Percentiles rank a stretch among this genome's conserved stretches.
Conservation (phyloP, 1,140 invertebrate genomes). For the Aradophagus sp. region DNA sequence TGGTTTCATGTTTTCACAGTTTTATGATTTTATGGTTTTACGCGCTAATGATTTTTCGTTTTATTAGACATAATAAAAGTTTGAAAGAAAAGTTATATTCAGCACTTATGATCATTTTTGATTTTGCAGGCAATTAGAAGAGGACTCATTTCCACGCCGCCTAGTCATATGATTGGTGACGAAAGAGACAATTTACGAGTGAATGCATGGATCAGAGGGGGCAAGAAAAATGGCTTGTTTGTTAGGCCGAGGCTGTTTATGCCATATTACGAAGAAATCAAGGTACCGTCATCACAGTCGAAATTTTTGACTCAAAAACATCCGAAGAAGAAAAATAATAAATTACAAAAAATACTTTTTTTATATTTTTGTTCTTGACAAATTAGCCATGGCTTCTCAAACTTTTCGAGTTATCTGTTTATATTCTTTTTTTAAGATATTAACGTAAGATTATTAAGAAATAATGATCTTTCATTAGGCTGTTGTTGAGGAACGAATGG, state of each 20-base stretch:
- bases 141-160: slow-evolving; percentile 89
- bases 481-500: slow-evolving; percentile 88
- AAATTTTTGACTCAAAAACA: background rate
- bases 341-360: background rate
- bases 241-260: slow-evolving; percentile 91
- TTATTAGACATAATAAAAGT: no score
- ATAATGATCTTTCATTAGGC: slow-evolving; percentile 71
- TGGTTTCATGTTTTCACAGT: no score
- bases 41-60: no score
- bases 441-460: slow-evolving; percentile 2
- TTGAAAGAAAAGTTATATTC: no score
- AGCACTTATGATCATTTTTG: no score
- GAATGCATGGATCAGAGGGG: slow-evolving; percentile 90
- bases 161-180: slow-evolving; percentile 89
- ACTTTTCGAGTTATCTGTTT: no score
- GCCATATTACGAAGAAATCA: slow-evolving; percentile 95
- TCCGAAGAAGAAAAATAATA: background rate
- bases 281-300: slow-evolving; percentile 74
- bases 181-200: slow-evolving; percentile 81
- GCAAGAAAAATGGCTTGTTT: slow-evolving; percentile 86
- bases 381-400: no score
- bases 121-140: slow-evolving; percentile 82
- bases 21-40: no score
- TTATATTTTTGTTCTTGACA: background rate
- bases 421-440: slow-evolving; percentile 24